These are phyloP conservation scores for Nothoprocta perdicaria DNA, from an alignment of 2,113 vertebrate species.

Conservation along the genomic window DNA sequence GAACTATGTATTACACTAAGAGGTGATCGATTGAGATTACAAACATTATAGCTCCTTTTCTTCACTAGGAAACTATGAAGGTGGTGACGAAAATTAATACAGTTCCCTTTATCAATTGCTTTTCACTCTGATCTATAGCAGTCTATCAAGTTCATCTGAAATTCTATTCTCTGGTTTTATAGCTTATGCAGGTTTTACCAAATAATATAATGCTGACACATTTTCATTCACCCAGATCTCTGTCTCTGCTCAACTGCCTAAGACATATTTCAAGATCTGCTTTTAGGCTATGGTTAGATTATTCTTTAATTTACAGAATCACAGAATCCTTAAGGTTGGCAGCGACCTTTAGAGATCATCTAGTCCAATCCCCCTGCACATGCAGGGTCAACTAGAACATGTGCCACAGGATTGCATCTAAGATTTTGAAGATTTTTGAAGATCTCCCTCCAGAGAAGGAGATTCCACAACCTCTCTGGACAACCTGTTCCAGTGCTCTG, in stretches of 20 bases:
- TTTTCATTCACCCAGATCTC: neutral
- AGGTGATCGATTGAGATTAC: neutral
- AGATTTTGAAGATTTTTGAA: too few relatives aligned
- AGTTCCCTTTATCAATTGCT: neutral
- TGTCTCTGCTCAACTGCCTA: neutral
- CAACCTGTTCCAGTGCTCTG: too few relatives aligned
- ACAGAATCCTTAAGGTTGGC: too few relatives aligned
- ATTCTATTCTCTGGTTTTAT: neutral
- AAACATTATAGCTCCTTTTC: neutral
- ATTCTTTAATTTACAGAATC: neutral
- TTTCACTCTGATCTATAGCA: neutral
- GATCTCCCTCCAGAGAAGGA: too few relatives aligned
- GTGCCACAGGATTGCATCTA: too few relatives aligned
- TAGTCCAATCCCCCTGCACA: too few relatives aligned
- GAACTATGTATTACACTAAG: neutral
- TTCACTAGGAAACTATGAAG: neutral
- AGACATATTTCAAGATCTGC: neutral
- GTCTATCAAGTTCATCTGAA: neutral
- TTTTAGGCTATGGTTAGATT: neutral
- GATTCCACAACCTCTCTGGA: too few relatives aligned
- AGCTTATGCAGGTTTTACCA: neutral
- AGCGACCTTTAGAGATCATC: too few relatives aligned
- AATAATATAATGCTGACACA: neutral
- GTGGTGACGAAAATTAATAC: neutral
- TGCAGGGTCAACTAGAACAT: too few relatives aligned